Conservation (phyloP, 2,797 vertebrate genomes). For the Ptychobarbus kaznakovi region DNA sequence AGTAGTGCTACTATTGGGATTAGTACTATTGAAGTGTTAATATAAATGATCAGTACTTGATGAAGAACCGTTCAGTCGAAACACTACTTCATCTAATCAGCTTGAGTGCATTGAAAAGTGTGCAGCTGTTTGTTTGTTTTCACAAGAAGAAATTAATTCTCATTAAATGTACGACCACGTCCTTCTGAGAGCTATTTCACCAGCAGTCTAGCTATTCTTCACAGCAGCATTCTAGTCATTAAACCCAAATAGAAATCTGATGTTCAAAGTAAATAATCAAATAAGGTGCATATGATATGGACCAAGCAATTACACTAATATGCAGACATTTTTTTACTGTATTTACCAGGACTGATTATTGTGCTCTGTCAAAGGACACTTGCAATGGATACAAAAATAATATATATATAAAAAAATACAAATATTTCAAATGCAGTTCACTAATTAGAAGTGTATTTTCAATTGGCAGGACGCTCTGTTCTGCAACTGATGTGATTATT, state of each 20-base stretch:
- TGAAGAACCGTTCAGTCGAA: neutral
- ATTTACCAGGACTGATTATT: neutral
- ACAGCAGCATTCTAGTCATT: neutral
- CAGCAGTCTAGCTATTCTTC: neutral
- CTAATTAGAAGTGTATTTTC: neutral
- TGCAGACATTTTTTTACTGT: neutral
- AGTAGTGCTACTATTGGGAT: neutral
- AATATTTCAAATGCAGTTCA: neutral
- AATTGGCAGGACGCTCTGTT: neutral
- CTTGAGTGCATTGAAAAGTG: neutral
- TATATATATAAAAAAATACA: neutral
- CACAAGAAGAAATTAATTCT: neutral
- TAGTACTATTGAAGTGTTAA: neutral
- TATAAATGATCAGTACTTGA: slow-evolving; percentile 9
- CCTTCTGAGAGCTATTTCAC: neutral
- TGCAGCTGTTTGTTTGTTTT: slow-evolving; percentile 12
- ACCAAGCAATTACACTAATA: neutral
- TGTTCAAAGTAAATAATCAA: neutral
- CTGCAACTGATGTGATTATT: neutral
- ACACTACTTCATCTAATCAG: neutral
- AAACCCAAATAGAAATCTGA: neutral
- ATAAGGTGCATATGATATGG: neutral
- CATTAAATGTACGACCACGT: neutral
- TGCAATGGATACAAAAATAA: neutral
- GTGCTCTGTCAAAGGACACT: neutral